Conservation (phyloP, 2,888 invertebrate species). For the Euphydryas editha region DNA sequence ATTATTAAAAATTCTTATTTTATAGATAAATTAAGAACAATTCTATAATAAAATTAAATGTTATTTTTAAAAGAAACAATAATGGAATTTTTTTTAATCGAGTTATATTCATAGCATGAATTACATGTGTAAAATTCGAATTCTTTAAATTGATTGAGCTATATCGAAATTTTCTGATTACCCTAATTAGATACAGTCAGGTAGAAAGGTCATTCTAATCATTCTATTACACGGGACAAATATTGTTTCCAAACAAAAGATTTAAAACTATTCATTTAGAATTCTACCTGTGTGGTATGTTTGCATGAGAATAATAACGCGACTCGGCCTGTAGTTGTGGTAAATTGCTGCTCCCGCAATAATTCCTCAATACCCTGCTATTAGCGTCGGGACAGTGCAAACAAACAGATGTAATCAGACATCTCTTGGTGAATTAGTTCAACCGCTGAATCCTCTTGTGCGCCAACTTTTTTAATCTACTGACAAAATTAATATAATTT, state of each 20-base stretch:
- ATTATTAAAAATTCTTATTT: too few species aligned
- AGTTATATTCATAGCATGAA: too few species aligned
- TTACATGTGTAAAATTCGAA: too few species aligned
- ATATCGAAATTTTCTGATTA: not conserved
- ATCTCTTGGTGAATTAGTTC: constrained; percentile 62
- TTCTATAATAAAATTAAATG: too few species aligned
- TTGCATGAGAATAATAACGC: constrained; percentile 50
- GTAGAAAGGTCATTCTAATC: not conserved
- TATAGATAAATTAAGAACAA: too few species aligned
- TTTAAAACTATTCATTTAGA: constrained; percentile 29
- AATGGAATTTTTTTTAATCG: too few species aligned
- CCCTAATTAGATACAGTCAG: not conserved
- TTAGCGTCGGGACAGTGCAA: constrained; percentile 72
- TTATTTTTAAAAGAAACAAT: too few species aligned
- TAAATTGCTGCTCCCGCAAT: constrained; percentile 70
- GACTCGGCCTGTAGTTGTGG: constrained; percentile 56
- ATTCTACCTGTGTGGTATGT: constrained; percentile 44
- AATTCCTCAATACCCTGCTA: constrained; percentile 66
- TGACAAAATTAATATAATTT: constrained; percentile 2
- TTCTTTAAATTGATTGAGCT: not conserved
- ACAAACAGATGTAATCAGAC: constrained; percentile 66
- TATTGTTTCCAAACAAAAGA: constrained; percentile 26
- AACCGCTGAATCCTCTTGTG: constrained; percentile 56
- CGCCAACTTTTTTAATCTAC: not conserved
- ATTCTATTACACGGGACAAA: not conserved